Conservation (phyloP, 2,797 vertebrate species). For the Hybognathus amarus region DNA sequence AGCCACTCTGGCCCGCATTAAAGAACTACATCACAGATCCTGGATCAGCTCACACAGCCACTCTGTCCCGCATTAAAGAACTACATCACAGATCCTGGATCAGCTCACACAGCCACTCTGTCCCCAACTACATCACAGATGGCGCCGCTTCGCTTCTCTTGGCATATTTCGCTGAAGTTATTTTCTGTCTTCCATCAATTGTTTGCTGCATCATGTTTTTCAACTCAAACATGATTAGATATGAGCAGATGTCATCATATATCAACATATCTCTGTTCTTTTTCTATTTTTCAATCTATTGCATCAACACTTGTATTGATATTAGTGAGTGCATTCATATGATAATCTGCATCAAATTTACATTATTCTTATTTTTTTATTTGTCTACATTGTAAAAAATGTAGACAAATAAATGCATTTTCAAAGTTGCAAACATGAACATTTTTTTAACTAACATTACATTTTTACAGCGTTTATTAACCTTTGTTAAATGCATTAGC, state of each 20-base stretch:
- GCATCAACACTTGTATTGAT: neutral
- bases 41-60: neutral
- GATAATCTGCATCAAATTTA: neutral
- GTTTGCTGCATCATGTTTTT: constrained; percentile 26
- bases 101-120: neutral
- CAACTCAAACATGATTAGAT: constrained; percentile 6
- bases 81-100: neutral
- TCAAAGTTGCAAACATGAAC: neutral
- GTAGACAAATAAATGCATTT: too few relatives aligned
- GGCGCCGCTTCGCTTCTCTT: constrained; percentile 30
- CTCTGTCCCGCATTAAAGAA: neutral
- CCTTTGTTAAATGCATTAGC: neutral
- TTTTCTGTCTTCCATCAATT: constrained; percentile 20
- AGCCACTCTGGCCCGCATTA: too few relatives aligned
- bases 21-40: neutral
- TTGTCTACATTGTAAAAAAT: neutral
- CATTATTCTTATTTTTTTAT: neutral
- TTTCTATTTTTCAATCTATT: neutral
- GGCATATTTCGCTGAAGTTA: constrained; percentile 38
- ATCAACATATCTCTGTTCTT: neutral
- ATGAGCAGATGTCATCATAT: neutral
- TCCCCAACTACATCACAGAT: constrained; percentile 29
- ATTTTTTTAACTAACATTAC: neutral
- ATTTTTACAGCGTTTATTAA: too few relatives aligned
- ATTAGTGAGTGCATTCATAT: neutral